phyloP scores from a whole-genome alignment of 2,113 vertebrate species.

The Hassar affinis region DNA sequence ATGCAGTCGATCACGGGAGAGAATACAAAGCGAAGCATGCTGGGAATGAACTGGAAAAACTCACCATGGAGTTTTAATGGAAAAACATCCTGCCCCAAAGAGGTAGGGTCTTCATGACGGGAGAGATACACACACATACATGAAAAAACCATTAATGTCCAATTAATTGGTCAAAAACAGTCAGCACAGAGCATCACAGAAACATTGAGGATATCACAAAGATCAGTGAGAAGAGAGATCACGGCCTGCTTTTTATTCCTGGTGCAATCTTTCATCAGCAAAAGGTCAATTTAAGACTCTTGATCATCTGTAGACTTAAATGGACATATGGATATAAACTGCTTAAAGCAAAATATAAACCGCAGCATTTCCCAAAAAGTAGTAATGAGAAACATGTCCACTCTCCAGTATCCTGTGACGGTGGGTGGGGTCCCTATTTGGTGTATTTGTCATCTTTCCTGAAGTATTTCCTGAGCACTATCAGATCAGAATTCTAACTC shows the following conservation, averaged over 20 bases:
- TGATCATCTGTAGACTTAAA: neutral
- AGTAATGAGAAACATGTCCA: conserved; percentile 56
- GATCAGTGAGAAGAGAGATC: neutral
- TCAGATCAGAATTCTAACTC: too few species aligned
- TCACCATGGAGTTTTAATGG: conserved; percentile 99
- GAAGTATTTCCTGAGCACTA: neutral
- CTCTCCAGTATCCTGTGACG: neutral
- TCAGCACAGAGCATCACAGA: conserved; percentile 59
- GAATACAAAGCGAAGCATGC: conserved; percentile 78
- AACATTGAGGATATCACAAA: conserved; percentile 2
- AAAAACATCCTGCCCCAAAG: conserved; percentile 99
- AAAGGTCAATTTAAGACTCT: neutral
- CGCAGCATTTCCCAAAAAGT: conserved; percentile 50
- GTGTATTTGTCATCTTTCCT: neutral
- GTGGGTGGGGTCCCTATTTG: neutral
- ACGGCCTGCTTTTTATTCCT: neutral
- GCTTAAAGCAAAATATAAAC: conserved; percentile 65
- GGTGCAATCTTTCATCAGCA: neutral
- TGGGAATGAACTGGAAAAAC: conserved; percentile 82
- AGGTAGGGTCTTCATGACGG: conserved; percentile 94
- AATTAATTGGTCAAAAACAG: conserved; percentile 66
- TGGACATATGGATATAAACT: conserved; percentile 65
- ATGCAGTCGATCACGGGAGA: conserved; percentile 60
- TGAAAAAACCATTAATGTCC: conserved; percentile 83
- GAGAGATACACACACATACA: conserved; percentile 89